Conservation (phyloP, 2,888 invertebrate genomes). For the Metellina segmentata region DNA sequence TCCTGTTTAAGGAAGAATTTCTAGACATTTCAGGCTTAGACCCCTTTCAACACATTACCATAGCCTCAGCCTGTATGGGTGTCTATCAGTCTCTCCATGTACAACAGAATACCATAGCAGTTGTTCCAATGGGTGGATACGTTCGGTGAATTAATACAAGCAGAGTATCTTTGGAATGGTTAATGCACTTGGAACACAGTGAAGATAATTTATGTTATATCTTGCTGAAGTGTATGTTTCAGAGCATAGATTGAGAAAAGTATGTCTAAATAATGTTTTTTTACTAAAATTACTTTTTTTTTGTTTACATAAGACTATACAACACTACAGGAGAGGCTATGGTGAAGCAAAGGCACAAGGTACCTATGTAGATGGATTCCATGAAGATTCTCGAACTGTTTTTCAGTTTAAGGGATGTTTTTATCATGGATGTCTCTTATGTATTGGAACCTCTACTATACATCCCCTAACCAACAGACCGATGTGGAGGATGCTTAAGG, state of each 20-base stretch:
- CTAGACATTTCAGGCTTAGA: background rate
- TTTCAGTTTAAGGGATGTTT: conserved; percentile 77
- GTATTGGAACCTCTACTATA: conserved; percentile 27
- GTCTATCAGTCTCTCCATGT: background rate
- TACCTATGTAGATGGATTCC: conserved; percentile 75
- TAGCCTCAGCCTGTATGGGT: conserved; percentile 10
- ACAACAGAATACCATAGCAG: background rate
- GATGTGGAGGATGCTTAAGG: conserved; percentile 60
- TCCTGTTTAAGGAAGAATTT: background rate
- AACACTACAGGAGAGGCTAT: conserved; percentile 7
- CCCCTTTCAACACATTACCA: conserved; percentile 15
- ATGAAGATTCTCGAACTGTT: conserved; percentile 40
- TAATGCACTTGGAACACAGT: conserved; percentile 66
- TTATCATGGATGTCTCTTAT: conserved; percentile 77
- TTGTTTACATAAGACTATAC: no score
- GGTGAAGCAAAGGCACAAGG: conserved; percentile 74
- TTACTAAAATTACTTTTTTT: no score
- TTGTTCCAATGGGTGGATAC: conserved; percentile 7
- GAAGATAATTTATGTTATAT: background rate
- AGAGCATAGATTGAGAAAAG: no score
- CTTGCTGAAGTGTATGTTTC: no score
- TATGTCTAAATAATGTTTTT: no score
- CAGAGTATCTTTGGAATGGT: conserved; percentile 53
- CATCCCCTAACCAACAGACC: conserved; percentile 33
- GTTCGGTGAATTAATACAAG: conserved; percentile 4